phyloP scores from a whole-genome alignment of 2,113 vertebrate genomes.

The Pomatostomus ruficeps region DNA sequence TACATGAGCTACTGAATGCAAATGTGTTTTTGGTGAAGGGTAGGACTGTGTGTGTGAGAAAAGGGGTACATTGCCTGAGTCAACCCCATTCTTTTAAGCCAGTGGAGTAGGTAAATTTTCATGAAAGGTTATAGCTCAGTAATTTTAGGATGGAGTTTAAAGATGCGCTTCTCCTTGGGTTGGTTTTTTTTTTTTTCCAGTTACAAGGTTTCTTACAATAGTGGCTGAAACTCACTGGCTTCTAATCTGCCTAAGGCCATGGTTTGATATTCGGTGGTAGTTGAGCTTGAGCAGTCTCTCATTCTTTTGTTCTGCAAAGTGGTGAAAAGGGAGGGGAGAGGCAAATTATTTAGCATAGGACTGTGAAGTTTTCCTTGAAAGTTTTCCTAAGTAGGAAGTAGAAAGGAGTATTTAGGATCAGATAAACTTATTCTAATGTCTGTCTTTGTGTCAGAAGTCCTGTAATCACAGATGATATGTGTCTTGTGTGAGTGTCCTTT shows the following conservation, averaged over 20 bases:
- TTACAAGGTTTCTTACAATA: not conserved
- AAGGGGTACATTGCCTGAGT: not conserved
- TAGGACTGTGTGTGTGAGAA: not conserved
- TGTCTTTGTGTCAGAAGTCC: not conserved
- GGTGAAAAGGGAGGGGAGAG: not conserved
- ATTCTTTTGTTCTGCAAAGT: not conserved
- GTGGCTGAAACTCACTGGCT: not conserved
- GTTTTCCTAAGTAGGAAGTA: not conserved
- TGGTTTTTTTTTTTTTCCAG: not conserved
- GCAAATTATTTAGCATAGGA: not conserved
- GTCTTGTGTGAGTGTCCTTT: not conserved
- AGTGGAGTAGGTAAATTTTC: not conserved
- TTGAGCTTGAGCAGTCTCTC: not conserved
- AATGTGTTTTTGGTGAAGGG: not conserved
- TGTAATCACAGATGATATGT: not conserved
- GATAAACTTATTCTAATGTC: not conserved
- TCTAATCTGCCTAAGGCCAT: not conserved
- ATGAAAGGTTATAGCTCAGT: not conserved
- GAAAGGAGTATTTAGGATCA: not conserved
- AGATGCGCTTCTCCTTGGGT: not conserved
- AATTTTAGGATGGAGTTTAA: not conserved
- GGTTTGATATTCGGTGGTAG: not conserved
- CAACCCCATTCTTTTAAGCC: fast-evolving
- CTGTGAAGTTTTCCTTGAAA: not conserved
- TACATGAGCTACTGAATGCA: not conserved